Evolutionary conservation across 2,888 invertebrate genomes (phyloP).

Genomic region (Camptogramma bilineatum): DNA sequence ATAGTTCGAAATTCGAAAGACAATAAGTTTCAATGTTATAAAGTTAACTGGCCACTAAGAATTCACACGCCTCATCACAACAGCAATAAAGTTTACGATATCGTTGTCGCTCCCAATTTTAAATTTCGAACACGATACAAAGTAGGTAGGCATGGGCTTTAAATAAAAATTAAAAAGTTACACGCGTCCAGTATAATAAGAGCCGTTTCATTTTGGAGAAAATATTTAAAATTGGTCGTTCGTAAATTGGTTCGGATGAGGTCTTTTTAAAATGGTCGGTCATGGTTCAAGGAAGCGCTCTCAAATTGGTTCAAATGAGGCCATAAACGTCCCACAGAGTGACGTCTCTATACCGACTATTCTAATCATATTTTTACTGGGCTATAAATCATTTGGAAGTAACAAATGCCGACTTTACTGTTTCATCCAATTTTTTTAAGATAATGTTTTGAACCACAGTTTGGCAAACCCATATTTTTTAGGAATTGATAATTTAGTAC

Average conservation of each 20-base stretch:
- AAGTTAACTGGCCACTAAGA: conserved; percentile 60
- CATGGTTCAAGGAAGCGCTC: conserved; percentile 75
- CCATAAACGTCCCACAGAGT: conserved; percentile 76
- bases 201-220: conserved; percentile 41
- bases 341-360: conserved; percentile 72
- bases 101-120: conserved; percentile 66
- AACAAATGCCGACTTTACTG: conserved; percentile 60
- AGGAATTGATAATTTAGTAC: background rate
- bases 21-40: conserved; percentile 43
- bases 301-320: conserved; percentile 75
- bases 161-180: conserved; percentile 57
- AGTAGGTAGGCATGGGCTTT: conserved; percentile 50
- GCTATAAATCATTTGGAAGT: conserved; percentile 67
- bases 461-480: conserved; percentile 20
- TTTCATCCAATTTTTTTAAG: conserved; percentile 54
- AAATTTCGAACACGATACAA: conserved; percentile 63
- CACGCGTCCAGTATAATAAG: conserved; percentile 48
- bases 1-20: conserved; percentile 46
- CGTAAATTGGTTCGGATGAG: conserved; percentile 46
- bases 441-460: conserved; percentile 41
- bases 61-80: conserved; percentile 72
- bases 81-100: conserved; percentile 73
- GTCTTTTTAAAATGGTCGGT: conserved; percentile 58
- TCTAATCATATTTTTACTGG: conserved; percentile 79
- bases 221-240: conserved; percentile 32